phyloP scores from a whole-genome alignment of 2,888 invertebrate genomes.

The Drosophila yooni region DNA sequence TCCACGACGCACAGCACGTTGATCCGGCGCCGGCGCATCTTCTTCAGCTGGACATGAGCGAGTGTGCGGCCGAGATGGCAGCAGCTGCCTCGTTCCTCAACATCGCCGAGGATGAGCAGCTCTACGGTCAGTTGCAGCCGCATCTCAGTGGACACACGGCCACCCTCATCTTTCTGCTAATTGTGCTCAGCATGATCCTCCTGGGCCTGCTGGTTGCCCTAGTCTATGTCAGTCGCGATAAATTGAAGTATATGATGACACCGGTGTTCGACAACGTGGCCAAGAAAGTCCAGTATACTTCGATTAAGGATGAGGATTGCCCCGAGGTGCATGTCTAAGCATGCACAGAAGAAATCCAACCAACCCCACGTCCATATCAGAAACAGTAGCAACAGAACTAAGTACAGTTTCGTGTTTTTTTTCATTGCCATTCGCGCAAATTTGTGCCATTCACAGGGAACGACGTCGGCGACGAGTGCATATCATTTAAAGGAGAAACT shows the following conservation, averaged over 20 bases:
- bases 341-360: background rate
- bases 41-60: constrained; percentile 76
- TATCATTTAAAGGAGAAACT: constrained; percentile 45
- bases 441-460: constrained; percentile 70
- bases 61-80: constrained; percentile 80
- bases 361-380: constrained; percentile 48
- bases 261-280: constrained; percentile 89
- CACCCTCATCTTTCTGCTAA: constrained; percentile 85
- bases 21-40: constrained; percentile 78
- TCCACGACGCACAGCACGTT: constrained; percentile 70
- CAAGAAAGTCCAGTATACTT: constrained; percentile 90
- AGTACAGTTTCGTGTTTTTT: constrained; percentile 33
- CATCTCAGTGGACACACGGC: constrained; percentile 83
- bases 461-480: constrained; percentile 39
- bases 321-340: constrained; percentile 85
- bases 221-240: constrained; percentile 87
- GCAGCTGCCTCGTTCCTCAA: constrained; percentile 80
- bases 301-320: constrained; percentile 88
- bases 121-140: constrained; percentile 60
- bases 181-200: constrained; percentile 86
- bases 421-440: constrained; percentile 74
- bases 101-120: constrained; percentile 71
- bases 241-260: constrained; percentile 87
- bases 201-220: constrained; percentile 87
- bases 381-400: constrained; percentile 35